Conservation (phyloP, 2,113 vertebrate species). For the Apteryx owenii region DNA sequence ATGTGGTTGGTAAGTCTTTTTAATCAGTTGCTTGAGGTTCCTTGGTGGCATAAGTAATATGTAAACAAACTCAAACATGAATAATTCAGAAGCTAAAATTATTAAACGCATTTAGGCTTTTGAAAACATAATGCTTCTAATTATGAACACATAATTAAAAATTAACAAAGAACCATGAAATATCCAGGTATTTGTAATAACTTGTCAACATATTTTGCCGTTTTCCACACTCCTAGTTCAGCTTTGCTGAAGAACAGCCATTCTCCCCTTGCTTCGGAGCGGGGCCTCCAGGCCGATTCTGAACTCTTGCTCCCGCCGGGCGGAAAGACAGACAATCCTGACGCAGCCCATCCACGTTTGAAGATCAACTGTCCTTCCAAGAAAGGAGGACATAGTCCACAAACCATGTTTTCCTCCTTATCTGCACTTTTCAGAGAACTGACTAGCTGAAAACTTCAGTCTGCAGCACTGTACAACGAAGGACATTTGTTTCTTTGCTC, state of each 20-base stretch:
- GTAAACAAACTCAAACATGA: background rate
- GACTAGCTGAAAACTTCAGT: background rate
- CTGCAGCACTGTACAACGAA: background rate
- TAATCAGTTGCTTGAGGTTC: background rate
- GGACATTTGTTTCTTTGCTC: background rate
- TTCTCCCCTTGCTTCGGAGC: background rate
- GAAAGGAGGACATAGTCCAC: background rate
- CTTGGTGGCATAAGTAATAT: background rate
- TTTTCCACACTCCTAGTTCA: background rate
- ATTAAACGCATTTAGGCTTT: background rate
- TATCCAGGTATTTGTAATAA: background rate
- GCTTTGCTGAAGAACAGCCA: background rate
- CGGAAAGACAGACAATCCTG: background rate
- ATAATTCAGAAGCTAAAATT: slow-evolving; percentile 9
- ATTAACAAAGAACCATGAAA: background rate
- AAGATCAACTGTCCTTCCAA: background rate
- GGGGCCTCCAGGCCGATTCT: background rate
- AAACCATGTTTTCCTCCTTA: background rate
- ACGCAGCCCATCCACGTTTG: background rate
- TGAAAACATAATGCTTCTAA: background rate
- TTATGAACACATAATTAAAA: background rate
- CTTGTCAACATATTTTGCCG: background rate
- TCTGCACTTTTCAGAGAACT: background rate
- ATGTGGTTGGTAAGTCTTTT: background rate
- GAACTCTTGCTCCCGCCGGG: background rate